Percentiles rank a stretch among this genome's conserved stretches.
Evolutionary conservation across 2,888 invertebrate species (phyloP).

Genomic region (Hyalella azteca): DNA sequence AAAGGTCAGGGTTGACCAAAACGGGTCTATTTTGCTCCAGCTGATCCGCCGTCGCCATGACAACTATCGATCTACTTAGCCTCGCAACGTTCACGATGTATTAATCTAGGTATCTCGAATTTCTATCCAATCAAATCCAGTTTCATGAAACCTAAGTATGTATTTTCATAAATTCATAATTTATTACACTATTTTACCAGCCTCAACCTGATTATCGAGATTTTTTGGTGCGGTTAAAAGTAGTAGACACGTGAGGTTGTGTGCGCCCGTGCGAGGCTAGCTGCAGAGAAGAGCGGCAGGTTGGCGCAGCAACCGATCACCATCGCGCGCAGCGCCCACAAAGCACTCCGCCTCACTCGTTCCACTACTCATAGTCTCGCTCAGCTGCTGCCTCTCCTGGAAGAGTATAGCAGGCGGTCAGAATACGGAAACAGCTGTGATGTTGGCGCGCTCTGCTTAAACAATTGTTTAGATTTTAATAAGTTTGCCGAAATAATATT

Average conservation of each 20-base stretch:
- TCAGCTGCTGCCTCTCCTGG: slow-evolving; percentile 29
- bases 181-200: no score
- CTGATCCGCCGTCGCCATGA: slow-evolving; percentile 19
- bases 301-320: slow-evolving; percentile 10
- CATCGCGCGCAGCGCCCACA: slow-evolving; percentile 33
- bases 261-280: slow-evolving; percentile 30
- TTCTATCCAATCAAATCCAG: no score
- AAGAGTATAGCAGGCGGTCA: not conserved
- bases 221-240: not conserved
- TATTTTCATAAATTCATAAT: no score
- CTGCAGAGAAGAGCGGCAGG: slow-evolving; percentile 21
- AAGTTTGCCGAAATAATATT: not conserved
- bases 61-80: slow-evolving; percentile 31
- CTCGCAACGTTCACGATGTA: no score
- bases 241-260: not conserved
- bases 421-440: slow-evolving; percentile 25
- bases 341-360: not conserved
- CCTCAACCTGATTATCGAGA: no score
- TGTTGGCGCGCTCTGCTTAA: not conserved
- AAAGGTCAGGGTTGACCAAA: not conserved
- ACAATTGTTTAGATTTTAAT: not conserved
- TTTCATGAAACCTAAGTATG: no score
- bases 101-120: no score
- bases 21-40: not conserved
- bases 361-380: slow-evolving; percentile 10